phyloP scores from a whole-genome alignment of 2,113 vertebrate species.

The Meleagris gallopavo region DNA sequence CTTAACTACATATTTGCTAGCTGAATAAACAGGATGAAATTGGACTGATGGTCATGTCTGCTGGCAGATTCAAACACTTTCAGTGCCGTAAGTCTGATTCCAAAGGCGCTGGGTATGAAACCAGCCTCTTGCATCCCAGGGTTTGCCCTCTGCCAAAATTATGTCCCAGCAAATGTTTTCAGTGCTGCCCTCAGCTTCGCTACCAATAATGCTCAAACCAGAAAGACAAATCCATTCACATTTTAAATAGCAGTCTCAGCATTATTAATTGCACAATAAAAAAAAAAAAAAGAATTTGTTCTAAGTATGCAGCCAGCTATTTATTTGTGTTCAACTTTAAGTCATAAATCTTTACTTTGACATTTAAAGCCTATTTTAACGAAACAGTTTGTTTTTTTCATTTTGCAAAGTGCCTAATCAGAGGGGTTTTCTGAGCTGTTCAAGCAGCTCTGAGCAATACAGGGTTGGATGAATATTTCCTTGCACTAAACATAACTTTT shows the following conservation, averaged over 20 bases:
- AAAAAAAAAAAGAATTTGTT: background rate
- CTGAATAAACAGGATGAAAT: conserved; percentile 15
- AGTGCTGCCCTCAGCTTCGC: rapidly evolving
- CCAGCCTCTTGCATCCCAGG: background rate
- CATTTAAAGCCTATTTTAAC: background rate
- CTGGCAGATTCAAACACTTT: background rate
- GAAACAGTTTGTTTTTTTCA: background rate
- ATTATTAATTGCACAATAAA: background rate
- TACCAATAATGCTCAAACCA: background rate
- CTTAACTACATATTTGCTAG: conserved; percentile 21
- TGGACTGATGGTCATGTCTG: background rate
- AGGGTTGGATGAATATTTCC: background rate
- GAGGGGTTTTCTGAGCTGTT: background rate
- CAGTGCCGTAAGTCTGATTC: background rate
- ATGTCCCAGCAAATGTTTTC: background rate
- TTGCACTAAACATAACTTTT: background rate
- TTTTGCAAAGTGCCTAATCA: background rate
- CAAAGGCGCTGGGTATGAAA: background rate
- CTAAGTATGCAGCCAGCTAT: background rate
- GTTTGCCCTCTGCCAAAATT: background rate
- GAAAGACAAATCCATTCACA: background rate
- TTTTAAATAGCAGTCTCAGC: background rate
- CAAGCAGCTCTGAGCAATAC: background rate
- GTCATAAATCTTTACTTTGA: background rate
- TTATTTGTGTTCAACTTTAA: background rate